phyloP scores from a whole-genome alignment of 2,113 vertebrate genomes.

The Calidris pugnax region DNA sequence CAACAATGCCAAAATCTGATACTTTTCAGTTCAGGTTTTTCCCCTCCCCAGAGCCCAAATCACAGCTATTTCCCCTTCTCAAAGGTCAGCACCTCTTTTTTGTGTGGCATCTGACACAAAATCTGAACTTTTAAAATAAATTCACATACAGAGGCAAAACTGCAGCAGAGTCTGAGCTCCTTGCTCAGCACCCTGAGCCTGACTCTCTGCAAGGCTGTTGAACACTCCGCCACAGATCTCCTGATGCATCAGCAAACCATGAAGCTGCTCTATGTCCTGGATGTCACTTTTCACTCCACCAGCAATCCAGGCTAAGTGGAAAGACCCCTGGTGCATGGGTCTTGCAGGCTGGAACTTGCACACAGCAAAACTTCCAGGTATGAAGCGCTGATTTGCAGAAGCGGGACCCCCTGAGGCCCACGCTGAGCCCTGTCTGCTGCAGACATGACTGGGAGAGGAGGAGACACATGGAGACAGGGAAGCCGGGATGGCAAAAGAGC shows the following conservation, averaged over 20 bases:
- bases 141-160: neutral
- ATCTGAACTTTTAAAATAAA: neutral
- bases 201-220: neutral
- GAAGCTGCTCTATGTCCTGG: neutral
- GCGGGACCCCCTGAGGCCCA: neutral
- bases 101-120: neutral
- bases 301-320: neutral
- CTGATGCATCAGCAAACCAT: neutral
- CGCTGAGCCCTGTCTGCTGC: neutral
- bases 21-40: neutral
- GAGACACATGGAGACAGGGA: neutral
- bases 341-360: neutral
- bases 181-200: neutral
- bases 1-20: rapidly evolving
- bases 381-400: neutral
- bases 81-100: neutral
- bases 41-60: neutral
- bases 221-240: neutral
- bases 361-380: neutral
- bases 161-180: neutral
- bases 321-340: neutral
- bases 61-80: neutral
- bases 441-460: neutral
- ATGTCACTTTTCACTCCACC: neutral
- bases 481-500: neutral